Evolutionary conservation across 92 coral and sea anemone species (phyloP), one percentile per base, ranked within the genome.

Genomic region (Parazoanthus swiftii): DNA sequence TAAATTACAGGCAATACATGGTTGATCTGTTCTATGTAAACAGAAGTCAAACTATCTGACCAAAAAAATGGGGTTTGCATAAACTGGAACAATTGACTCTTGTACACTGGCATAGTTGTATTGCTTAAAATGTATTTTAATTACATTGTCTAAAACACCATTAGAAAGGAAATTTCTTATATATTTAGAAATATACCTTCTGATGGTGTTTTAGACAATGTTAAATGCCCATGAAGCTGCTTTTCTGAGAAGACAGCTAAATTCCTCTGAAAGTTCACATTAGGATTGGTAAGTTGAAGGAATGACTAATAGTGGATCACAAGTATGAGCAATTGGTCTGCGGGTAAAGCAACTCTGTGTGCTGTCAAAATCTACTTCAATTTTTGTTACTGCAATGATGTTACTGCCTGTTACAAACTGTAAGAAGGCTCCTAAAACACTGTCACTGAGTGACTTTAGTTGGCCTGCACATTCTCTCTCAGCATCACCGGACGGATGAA

Each of bases 301-400:
- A 23, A 88, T 72, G 38, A 81, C 88, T 25, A 89, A 43, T 36
- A 89, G 73, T 9, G 89, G 91, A 80, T 85, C 91, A 84, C 91
- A 89, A 6, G 89, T 89, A 83, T 89, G 91, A 26, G 88, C 91
- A 89, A 89, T 65, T 89, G 91, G 91, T 35, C 88, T 71, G 82
- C 89, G 81, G 56, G 71, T 35, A 54, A 29, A n/a, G 42, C 79
- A 54, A 81, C 84, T 79, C 25, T 71, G 76, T 71, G 86, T 85
- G 48, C 86, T 85, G 66, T 68, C 51, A 84, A 89, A 89, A 25
- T 56, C 21, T 38, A 89, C 91, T 39, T 65, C 86, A 48, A 89
- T 89, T 79, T 83, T 83, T 21, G 66, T 33, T 70, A 63, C 76
- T 13, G 81, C 51, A 76, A 89, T 75, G 38, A 89, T 85, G 58